Base-by-base conservation (phyloP, 2,888 invertebrate genomes). In the Eilema caniola region DNA sequence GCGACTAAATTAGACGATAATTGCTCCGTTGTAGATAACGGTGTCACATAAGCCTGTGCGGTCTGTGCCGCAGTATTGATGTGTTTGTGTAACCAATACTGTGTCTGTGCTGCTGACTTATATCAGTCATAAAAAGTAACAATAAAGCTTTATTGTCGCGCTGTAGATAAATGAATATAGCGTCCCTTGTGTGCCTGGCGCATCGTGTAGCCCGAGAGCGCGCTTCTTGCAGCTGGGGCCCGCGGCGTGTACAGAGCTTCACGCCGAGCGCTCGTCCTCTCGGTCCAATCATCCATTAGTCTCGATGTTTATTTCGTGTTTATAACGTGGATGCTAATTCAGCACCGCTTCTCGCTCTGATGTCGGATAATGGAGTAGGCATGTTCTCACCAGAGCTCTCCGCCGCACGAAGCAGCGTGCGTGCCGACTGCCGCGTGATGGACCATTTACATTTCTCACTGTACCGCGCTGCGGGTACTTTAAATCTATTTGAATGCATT, bases 221-320 rank as follows among this genome's bases (percentile, higher is more conserved):
- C 23, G 76, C 74, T 77, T 73, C 78, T n/a, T 23, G 70, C 69
- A 61, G 78, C 66, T 59, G 56, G 67, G 33, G 68, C 66, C 33
- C 24, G 37, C 66, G 59, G 64, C 64, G 60, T 65, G 81, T 8
- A 76, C 74, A 77, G 74, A 78, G 71, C 71, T 65, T 78, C 66
- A 64, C 62, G 56, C 68, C 47, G 69, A 56, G 7, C 41, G 20
- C n/a, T n/a, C n/a, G n/a, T n/a, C n/a, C 59, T 77, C 70, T 70
- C 75, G 76, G 75, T 78, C 86, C 90, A 88, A 93, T 93, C 92
- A 91, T 92, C 90, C 93, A 93, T 93, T 92, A 92, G 92, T 92
- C 87, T 92, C 89, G 90, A 92, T 90, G 90, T 92, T 93, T 92
- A 92, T 92, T 91, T 90, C 92, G 89, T 90, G 90, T 91, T 90